These are phyloP conservation scores for Rosalia funebris DNA, from an alignment of 2,888 invertebrate genomes.

Conservation along the genomic window DNA sequence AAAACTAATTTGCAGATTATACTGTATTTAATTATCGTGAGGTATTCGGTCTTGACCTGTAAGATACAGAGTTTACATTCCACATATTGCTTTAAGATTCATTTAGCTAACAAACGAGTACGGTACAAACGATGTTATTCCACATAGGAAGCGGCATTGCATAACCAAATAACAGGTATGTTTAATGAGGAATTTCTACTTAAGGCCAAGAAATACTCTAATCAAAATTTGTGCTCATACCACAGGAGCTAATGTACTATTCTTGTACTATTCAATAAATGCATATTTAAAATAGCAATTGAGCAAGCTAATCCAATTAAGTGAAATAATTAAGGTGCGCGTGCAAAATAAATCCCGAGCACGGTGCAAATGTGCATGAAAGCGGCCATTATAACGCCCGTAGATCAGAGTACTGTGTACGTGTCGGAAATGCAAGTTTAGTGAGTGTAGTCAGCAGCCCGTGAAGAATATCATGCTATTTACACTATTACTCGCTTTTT, in stretches of 20 bases:
- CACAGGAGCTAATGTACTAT: conserved; percentile 32
- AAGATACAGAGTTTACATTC: too few relatives aligned
- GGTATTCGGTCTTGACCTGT: too few relatives aligned
- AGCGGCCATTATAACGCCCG: conserved; percentile 57
- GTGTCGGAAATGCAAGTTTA: conserved; percentile 59
- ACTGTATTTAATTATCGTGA: too few relatives aligned
- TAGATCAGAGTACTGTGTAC: conserved; percentile 50
- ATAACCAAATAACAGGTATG: conserved; percentile 24
- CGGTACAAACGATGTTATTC: conserved; percentile 11
- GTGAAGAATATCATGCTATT: conserved; percentile 61
- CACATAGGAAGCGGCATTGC: conserved; percentile 24
- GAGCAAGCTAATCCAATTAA: conserved; percentile 37
- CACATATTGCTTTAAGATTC: too few relatives aligned
- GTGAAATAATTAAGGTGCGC: conserved; percentile 46
- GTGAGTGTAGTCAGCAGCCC: conserved; percentile 56
- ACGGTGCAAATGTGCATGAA: conserved; percentile 56
- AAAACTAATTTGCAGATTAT: too few relatives aligned
- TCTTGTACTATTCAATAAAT: conserved; percentile 29
- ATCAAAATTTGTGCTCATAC: conserved; percentile 30
- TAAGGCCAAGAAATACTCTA: conserved; percentile 10
- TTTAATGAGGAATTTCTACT: conserved; percentile 25
- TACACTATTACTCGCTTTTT: conserved; percentile 61
- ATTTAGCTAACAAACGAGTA: too few relatives aligned
- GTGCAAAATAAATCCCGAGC: conserved; percentile 53
- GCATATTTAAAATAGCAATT: conserved; percentile 33